A percentile compares a stretch with the other conserved stretches of the same genome.
Conservation (phyloP, 2,797 vertebrate species). For the Gallinago solitaria region DNA sequence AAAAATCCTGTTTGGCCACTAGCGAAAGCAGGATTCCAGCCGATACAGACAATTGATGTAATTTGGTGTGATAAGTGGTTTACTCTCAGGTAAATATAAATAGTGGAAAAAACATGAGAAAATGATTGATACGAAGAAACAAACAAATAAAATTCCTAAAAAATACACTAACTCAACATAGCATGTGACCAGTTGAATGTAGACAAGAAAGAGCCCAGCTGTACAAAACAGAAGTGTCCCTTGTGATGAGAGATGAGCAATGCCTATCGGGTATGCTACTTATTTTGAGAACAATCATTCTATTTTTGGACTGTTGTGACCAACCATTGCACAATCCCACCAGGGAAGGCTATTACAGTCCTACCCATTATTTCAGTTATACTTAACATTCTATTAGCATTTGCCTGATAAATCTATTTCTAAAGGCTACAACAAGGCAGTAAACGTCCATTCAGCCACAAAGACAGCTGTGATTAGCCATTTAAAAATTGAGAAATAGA, state of each 20-base stretch:
- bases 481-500: background rate
- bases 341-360: slow-evolving; percentile 28
- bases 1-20: background rate
- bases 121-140: background rate
- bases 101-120: background rate
- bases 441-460: slow-evolving; percentile 11
- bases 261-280: background rate
- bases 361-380: slow-evolving; percentile 42
- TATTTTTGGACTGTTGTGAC: slow-evolving; percentile 45
- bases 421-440: slow-evolving; percentile 13
- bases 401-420: slow-evolving; percentile 53
- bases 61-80: background rate
- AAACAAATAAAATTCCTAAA: background rate
- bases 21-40: background rate
- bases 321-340: background rate
- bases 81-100: background rate
- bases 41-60: background rate
- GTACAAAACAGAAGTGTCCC: slow-evolving; percentile 4
- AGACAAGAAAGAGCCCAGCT: background rate
- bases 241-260: slow-evolving; percentile 39
- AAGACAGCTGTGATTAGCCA: slow-evolving; percentile 25
- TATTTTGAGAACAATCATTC: slow-evolving; percentile 41
- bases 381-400: slow-evolving; percentile 53
- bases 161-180: background rate
- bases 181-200: background rate